Evolutionary conservation across 2,888 invertebrate species (phyloP), one percentile per base, ranked within the genome.

Genomic region (Junonia oenone): DNA sequence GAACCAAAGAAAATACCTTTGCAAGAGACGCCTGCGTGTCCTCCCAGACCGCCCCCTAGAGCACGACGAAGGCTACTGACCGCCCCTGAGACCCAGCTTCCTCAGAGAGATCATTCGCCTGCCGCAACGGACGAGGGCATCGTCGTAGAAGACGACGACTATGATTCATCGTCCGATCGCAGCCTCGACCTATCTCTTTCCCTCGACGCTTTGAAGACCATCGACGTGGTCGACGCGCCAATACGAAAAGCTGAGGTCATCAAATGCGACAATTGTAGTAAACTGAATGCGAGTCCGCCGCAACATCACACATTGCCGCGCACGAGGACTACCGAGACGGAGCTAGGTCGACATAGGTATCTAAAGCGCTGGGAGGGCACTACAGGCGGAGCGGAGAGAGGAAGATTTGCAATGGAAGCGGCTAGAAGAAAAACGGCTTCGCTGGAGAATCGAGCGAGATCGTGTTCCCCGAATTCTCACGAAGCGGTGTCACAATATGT

Each of bases 401-500:
- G 88, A 53, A 78, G 88, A 49, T 78, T 75, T 63, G 80, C 78
- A 27, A 73, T 85, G 70, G 89, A 86, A 63, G 88, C 88, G 61
- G 89, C 89, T 54, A 73, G 85, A 57, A 76, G 86, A 48, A 88
- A 88, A 67, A 79, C 87, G n/a, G 76, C 83, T 15, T 81, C 87
- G 11, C 64, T 83, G 57, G 87, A 89, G 68, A 81, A 70, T 58
- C 72, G 91, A 46, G 89, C 89, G 58, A 77, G 90, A 58, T 90
- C 90, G 11, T 89, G 88, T 65, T 88, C 89, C 19, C 89, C 90
- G n/a, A 86, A 83, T 62, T 75, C 83, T 27, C 86, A 87, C 66
- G 89, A 87, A 62, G 87, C 75, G 35, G 70, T 83, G 14, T 92
- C 94, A 58, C 91, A 91, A 65, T 94, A 94, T 70, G 93, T 94